Conservation (phyloP, 2,113 vertebrate genomes). For the Furnarius figulus region DNA sequence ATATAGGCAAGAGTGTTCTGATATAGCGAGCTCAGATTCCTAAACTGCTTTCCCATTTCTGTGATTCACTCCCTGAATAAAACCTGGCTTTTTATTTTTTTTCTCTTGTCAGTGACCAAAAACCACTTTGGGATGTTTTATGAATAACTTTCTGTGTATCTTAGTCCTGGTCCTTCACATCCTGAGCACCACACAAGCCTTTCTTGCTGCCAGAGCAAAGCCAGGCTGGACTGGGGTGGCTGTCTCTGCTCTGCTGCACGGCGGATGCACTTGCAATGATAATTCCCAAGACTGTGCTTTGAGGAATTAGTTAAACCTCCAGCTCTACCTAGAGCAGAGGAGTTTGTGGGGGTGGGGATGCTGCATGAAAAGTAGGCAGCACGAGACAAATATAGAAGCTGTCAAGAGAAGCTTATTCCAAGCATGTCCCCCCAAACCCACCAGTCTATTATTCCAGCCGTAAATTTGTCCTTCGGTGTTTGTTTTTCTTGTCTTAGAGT, state of each 20-base stretch:
- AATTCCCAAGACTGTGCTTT: background rate
- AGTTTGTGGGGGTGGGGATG: background rate
- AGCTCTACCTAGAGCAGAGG: conserved; percentile 3
- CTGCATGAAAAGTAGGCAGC: conserved; percentile 1
- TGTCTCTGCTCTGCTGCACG: background rate
- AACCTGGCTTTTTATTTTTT: background rate
- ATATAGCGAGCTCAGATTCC: background rate
- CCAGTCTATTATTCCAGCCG: conserved; percentile 42
- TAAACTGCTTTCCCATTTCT: background rate
- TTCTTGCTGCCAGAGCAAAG: background rate
- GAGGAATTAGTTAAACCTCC: conserved; percentile 26
- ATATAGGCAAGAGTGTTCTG: background rate
- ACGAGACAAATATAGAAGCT: conserved; percentile 44
- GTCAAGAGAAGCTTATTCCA: conserved; percentile 39
- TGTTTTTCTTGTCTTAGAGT: conserved; percentile 26
- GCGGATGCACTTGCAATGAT: fast-evolving
- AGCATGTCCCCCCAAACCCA: conserved; percentile 42
- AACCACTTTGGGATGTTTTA: background rate
- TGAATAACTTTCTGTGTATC: background rate
- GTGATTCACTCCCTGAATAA: background rate
- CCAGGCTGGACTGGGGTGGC: background rate
- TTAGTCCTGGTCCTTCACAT: background rate
- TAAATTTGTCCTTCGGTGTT: conserved; percentile 60
- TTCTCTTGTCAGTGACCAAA: background rate
- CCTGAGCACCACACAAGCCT: background rate